Base-by-base conservation (phyloP, 35 echinoderm and acorn worm genomes). In the Diadema setosum region DNA sequence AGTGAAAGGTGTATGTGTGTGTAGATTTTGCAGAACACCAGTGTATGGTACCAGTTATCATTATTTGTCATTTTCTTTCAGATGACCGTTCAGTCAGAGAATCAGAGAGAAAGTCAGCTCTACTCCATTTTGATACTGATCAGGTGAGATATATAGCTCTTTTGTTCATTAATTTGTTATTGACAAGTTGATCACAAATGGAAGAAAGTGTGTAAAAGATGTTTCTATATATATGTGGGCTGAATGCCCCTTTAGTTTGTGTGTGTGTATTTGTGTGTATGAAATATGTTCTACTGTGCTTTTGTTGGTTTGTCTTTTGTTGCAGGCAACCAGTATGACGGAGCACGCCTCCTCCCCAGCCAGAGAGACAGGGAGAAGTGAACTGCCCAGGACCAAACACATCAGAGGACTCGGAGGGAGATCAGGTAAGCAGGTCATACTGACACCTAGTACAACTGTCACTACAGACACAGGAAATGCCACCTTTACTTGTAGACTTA, bases 11-110 rank as follows among this genome's bases (percentile, higher is more conserved):
- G n/a, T n/a, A n/a, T n/a, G n/a, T n/a, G n/a, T n/a, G n/a, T n/a
- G n/a, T n/a, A n/a, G n/a, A n/a, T n/a, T n/a, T n/a, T n/a, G n/a
- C n/a, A n/a, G n/a, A n/a, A n/a, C n/a, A n/a, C n/a, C n/a, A n/a
- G n/a, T n/a, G n/a, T n/a, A n/a, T n/a, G n/a, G 17, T 60, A 60
- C 9, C 57, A 39, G 29, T 30, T 42, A 29, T 25, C 3, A 15
- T 35, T 56, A 9, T 31, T 82, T 2, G 25, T 89, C 34, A 3
- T 61, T 63, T 84, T 48, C 3, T 75, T 65, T 12, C 84, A 97
- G 95, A 97, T 94, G 95, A 97, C 50, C 55, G 95, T 41, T 91
- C 95, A 56, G 88, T 97, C 0, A 60, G 95, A 69, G 95, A 97
- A 21, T 94, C 91, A 50, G 95, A 97, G 63, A 90, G 95, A 41